phyloP scores from a whole-genome alignment of 37 sponge, comb jelly and placozoan genomes.

The Oopsacas minuta region DNA sequence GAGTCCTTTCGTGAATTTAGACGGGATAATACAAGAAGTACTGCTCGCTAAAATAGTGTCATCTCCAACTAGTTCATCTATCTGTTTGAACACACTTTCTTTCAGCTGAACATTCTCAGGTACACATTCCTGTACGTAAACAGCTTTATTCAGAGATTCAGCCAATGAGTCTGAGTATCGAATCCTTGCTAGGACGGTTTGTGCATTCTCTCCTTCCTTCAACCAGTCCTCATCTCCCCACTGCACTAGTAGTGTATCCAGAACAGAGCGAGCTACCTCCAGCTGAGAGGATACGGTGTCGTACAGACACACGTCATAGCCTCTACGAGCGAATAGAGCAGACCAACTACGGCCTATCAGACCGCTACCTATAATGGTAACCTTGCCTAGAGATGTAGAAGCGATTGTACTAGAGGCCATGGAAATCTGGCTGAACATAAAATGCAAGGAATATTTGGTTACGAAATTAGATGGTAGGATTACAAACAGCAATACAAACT shows the following conservation, averaged over 20 bases:
- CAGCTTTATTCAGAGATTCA: slow-evolving; percentile 46
- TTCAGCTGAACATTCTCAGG: slow-evolving; percentile 78
- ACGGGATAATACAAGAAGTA: slow-evolving; percentile 82
- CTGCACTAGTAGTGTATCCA: slow-evolving; percentile 32
- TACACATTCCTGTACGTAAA: slow-evolving; percentile 85
- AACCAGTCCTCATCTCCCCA: slow-evolving; percentile 50
- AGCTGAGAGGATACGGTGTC: slow-evolving; percentile 55
- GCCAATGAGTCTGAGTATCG: slow-evolving; percentile 25
- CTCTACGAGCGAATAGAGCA: slow-evolving; percentile 51
- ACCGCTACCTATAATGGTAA: slow-evolving; percentile 38
- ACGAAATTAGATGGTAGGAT: too few relatives aligned
- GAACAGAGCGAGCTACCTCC: slow-evolving; percentile 31
- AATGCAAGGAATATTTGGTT: too few relatives aligned
- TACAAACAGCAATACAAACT: too few relatives aligned
- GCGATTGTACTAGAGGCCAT: too few relatives aligned
- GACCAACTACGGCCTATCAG: slow-evolving; percentile 79
- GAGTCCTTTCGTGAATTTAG: slow-evolving; percentile 57
- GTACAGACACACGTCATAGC: slow-evolving; percentile 49
- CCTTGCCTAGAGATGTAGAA: neutral
- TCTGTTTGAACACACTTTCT: slow-evolving; percentile 48
- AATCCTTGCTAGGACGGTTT: slow-evolving; percentile 26
- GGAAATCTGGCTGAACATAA: too few relatives aligned
- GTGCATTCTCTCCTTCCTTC: slow-evolving; percentile 33
- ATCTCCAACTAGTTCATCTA: slow-evolving; percentile 52
- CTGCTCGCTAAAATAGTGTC: slow-evolving; percentile 62